Conservation (phyloP, 2,888 invertebrate species). For the Linnaemya tessellans region DNA sequence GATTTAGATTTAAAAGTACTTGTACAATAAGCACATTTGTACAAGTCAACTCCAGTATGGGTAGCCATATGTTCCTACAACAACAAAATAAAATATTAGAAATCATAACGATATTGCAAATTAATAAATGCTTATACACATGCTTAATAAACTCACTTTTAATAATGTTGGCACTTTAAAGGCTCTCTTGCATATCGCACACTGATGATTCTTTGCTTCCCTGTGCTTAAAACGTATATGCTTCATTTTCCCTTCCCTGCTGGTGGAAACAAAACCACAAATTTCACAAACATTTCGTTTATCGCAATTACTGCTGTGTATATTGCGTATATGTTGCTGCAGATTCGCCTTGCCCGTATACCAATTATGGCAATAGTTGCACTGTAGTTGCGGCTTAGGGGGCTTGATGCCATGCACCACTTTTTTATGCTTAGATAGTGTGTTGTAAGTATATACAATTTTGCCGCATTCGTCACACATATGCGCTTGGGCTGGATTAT, state of each 20-base stretch:
- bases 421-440: constrained; percentile 39
- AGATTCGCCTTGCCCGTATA: constrained; percentile 44
- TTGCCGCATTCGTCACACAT: constrained; percentile 66
- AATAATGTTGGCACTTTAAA: constrained; percentile 63
- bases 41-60: constrained; percentile 80
- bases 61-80: constrained; percentile 81
- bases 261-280: constrained; percentile 68
- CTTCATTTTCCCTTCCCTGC: constrained; percentile 48
- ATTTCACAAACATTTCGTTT: constrained; percentile 63
- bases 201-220: constrained; percentile 64
- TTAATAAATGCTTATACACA: too few relatives aligned
- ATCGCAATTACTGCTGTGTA: constrained; percentile 52
- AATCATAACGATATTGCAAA: constrained; percentile 12
- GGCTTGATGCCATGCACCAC: constrained; percentile 55
- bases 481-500: constrained; percentile 53
- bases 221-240: constrained; percentile 70
- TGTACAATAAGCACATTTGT: constrained; percentile 79
- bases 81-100: background rate
- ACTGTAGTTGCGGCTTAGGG: constrained; percentile 41
- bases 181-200: constrained; percentile 66
- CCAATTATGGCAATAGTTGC: constrained; percentile 53
- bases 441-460: constrained; percentile 39
- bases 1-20: constrained; percentile 80
- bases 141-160: constrained; percentile 65
- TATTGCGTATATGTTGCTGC: constrained; percentile 56